Conservation (phyloP, 2,888 invertebrate species). For the Cryptocheilus praepositus region DNA sequence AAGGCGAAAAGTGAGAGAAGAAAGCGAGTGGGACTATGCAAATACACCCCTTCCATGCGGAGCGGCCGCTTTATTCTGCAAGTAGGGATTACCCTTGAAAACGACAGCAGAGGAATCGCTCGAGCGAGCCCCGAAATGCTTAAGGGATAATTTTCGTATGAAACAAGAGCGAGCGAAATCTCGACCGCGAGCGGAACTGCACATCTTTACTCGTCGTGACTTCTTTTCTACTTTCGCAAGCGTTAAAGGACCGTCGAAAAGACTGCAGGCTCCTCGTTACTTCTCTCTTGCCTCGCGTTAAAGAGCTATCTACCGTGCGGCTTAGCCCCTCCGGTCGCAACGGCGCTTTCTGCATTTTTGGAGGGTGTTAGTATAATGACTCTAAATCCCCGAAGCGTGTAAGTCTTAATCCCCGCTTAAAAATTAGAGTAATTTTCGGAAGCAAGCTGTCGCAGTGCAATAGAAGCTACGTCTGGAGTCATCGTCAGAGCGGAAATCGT, state of each 20-base stretch:
- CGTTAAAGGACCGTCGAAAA: constrained; percentile 7
- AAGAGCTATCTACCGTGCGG: not conserved
- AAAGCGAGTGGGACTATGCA: constrained; percentile 7
- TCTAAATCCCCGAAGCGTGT: no score
- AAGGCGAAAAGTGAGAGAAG: not conserved
- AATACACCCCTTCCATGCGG: not conserved
- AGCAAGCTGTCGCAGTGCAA: no score
- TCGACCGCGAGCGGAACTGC: not conserved
- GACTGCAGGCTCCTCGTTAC: constrained; percentile 5
- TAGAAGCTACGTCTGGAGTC: not conserved
- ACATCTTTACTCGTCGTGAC: not conserved
- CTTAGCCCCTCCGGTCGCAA: no score
- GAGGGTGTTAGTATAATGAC: no score
- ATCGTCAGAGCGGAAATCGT: not conserved
- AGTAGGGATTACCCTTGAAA: constrained; percentile 10
- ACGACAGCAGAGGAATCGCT: constrained; percentile 7
- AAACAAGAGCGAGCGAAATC: constrained; percentile 15
- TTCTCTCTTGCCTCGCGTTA: constrained; percentile 6
- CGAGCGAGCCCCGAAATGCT: constrained; percentile 14
- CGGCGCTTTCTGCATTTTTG: no score
- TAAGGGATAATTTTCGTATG: constrained; percentile 22
- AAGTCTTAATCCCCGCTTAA: no score
- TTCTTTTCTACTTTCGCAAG: constrained; percentile 3
- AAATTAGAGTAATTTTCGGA: no score
- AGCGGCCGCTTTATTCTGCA: constrained; percentile 10